Conservation (phyloP, 2,888 invertebrate genomes). For the Trissolcus japonicus region DNA sequence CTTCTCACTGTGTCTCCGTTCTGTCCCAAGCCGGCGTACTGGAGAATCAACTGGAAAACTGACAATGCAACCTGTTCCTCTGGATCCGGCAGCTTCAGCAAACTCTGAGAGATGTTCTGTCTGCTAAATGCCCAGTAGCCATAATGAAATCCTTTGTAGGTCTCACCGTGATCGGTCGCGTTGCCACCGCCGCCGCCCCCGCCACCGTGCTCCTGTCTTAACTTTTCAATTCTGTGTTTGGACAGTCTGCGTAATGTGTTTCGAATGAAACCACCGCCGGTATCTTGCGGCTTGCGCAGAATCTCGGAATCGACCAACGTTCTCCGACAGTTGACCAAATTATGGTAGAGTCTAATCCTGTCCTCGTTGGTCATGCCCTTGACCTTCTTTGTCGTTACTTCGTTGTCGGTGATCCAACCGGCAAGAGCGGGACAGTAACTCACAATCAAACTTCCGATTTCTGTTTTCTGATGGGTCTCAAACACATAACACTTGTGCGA, state of each 20-base stretch:
- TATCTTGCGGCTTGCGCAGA: slow-evolving; percentile 88
- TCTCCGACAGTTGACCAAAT: slow-evolving; percentile 88
- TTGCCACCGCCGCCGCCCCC: slow-evolving; percentile 61
- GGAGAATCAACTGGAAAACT: slow-evolving; percentile 92
- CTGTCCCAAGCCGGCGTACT: slow-evolving; percentile 89
- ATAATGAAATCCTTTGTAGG: slow-evolving; percentile 90
- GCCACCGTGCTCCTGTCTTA: slow-evolving; percentile 76
- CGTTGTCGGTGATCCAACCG: slow-evolving; percentile 87
- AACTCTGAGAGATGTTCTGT: slow-evolving; percentile 86
- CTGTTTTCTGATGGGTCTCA: slow-evolving; percentile 92
- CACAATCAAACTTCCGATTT: slow-evolving; percentile 94
- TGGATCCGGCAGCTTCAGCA: slow-evolving; percentile 89
- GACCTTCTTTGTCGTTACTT: slow-evolving; percentile 80
- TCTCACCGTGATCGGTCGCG: slow-evolving; percentile 80
- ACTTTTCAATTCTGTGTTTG: slow-evolving; percentile 88
- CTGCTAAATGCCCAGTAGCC: slow-evolving; percentile 95
- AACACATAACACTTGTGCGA: slow-evolving; percentile 93
- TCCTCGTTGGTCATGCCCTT: slow-evolving; percentile 91
- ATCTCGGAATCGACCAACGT: slow-evolving; percentile 89
- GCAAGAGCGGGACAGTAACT: slow-evolving; percentile 92
- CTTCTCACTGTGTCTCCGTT: slow-evolving; percentile 82
- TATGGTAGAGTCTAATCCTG: slow-evolving; percentile 90
- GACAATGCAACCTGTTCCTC: slow-evolving; percentile 91
- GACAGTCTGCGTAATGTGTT: slow-evolving; percentile 91
- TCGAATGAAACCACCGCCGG: slow-evolving; percentile 89